phyloP scores from a whole-genome alignment of 2,888 invertebrate genomes.

The Trissonchulus latispiculum region DNA sequence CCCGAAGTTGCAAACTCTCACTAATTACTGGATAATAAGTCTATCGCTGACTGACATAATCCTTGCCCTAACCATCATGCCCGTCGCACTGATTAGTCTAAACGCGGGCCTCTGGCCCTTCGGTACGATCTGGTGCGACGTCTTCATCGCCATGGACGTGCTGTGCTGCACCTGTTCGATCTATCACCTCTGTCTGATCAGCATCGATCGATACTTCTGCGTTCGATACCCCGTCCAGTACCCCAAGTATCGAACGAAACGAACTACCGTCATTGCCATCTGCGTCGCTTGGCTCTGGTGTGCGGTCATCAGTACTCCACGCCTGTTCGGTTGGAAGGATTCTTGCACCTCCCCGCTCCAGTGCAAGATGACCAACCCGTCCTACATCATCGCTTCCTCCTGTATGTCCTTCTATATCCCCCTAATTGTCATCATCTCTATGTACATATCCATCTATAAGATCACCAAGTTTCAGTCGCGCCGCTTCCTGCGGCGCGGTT shows the following conservation, averaged over 20 bases:
- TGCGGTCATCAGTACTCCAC: conserved; percentile 10
- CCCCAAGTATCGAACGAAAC: conserved; percentile 11
- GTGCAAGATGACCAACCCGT: conserved; percentile 20
- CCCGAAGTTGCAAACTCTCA: conserved; percentile 21
- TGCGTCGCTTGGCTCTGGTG: conserved; percentile 20
- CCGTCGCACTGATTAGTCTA: conserved; percentile 17
- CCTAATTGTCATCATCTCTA: conserved; percentile 16
- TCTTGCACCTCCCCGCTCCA: background rate
- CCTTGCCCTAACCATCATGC: conserved; percentile 21
- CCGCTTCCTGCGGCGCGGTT: no score
- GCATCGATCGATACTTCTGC: conserved; percentile 23
- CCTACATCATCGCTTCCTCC: conserved; percentile 22
- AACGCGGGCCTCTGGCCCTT: conserved; percentile 15
- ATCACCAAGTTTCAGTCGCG: conserved; percentile 5
- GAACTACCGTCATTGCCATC: conserved; percentile 19
- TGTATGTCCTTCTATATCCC: conserved; percentile 22
- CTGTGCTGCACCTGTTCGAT: conserved; percentile 25
- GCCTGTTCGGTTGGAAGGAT: conserved; percentile 7
- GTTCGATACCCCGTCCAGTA: conserved; percentile 22
- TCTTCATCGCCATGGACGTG: conserved; percentile 23
- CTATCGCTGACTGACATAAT: conserved; percentile 23
- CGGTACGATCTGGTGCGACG: conserved; percentile 20
- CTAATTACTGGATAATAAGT: conserved; percentile 26
- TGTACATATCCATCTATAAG: conserved; percentile 20
- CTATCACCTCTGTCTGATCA: conserved; percentile 23